Conservation (phyloP, 2,113 vertebrate genomes). For the Protobothrops mucrosquamatus region DNA sequence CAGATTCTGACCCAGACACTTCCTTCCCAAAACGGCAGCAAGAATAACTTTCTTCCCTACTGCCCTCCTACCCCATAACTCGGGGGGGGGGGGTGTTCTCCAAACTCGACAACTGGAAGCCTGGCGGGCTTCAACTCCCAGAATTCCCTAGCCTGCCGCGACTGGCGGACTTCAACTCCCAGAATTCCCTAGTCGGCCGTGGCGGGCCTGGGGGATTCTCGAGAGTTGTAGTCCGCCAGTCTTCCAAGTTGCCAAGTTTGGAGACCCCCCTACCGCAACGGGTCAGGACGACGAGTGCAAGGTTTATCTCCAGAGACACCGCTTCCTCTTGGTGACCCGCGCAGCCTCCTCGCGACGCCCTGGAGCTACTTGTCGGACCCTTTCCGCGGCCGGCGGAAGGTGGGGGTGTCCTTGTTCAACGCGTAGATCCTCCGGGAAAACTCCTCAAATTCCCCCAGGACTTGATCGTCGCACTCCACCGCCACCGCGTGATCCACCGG, state of each 20-base stretch:
- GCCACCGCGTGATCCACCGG: slow-evolving; percentile 93
- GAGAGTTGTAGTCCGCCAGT: not conserved
- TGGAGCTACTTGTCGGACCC: slow-evolving; percentile 86
- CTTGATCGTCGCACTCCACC: slow-evolving; percentile 94
- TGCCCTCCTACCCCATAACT: slow-evolving; percentile 59
- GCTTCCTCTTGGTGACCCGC: not conserved
- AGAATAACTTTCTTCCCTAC: slow-evolving; percentile 48
- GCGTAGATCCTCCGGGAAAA: slow-evolving; percentile 96
- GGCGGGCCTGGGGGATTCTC: not conserved
- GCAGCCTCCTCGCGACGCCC: not conserved
- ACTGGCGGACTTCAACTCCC: no score
- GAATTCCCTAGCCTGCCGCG: no score
- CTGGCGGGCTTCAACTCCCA: no score
- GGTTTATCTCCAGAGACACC: slow-evolving; percentile 43
- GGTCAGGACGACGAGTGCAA: slow-evolving; percentile 83
- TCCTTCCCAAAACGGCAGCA: slow-evolving; percentile 56
- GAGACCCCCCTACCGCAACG: not conserved
- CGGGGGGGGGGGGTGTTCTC: not conserved
- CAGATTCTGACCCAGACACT: slow-evolving; percentile 51
- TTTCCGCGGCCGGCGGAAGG: slow-evolving; percentile 90
- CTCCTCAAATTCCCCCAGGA: slow-evolving; percentile 95
- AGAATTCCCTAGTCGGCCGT: no score
- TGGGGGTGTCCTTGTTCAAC: slow-evolving; percentile 91
- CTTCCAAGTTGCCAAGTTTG: not conserved
- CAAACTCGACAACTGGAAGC: not conserved